Percentiles rank a stretch among this genome's conserved stretches.
Conservation (phyloP, 2,113 vertebrate genomes). For the Sula dactylatra region DNA sequence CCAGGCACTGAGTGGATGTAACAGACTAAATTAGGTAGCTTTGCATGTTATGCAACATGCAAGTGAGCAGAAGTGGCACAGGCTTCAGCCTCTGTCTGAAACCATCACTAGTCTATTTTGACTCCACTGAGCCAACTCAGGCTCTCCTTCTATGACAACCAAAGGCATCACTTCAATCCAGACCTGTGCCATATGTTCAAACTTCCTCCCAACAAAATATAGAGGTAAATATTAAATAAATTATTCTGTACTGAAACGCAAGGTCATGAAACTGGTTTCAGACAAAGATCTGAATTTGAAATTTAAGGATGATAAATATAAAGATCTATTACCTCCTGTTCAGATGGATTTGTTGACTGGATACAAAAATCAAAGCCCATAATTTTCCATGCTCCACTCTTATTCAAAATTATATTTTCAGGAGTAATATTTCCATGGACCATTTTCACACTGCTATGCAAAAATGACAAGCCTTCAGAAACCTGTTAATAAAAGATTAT, state of each 20-base stretch:
- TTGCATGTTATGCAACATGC: background rate
- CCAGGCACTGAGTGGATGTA: background rate
- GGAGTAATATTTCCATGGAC: slow-evolving; percentile 93
- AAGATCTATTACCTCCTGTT: slow-evolving; percentile 83
- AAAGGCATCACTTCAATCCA: background rate
- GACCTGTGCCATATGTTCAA: background rate
- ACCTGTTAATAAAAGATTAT: slow-evolving; percentile 76
- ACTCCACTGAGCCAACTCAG: background rate
- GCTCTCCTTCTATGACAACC: background rate
- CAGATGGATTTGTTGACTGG: slow-evolving; percentile 90
- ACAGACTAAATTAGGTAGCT: background rate
- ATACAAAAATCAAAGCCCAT: slow-evolving; percentile 99
- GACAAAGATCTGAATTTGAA: background rate
- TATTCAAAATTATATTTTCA: slow-evolving; percentile 97
- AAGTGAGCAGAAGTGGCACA: background rate
- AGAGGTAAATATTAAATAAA: background rate
- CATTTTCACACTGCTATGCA: slow-evolving; percentile 98
- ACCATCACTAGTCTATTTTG: background rate
- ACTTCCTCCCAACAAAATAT: background rate
- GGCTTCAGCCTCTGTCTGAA: background rate
- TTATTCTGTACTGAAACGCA: background rate
- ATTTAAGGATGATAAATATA: background rate
- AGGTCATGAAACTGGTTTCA: background rate
- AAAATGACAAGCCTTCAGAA: slow-evolving; percentile 95
- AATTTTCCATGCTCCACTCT: slow-evolving; percentile 98